Evolutionary conservation across 1,140 invertebrate genomes (phyloP).

Genomic region (Tetraneura akinire): DNA sequence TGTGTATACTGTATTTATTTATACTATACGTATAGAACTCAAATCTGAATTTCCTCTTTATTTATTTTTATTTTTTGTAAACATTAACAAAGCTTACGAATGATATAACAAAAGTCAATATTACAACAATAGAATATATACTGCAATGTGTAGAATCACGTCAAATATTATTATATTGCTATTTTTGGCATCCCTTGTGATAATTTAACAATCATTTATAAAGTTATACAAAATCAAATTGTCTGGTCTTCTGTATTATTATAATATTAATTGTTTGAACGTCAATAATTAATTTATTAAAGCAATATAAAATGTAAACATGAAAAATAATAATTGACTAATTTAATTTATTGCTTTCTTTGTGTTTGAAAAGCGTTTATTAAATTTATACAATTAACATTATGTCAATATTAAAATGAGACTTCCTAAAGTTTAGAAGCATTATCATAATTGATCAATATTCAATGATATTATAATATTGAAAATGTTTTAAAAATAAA

Average conservation of each 20-base stretch:
- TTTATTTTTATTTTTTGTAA: not conserved
- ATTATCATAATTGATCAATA: no score
- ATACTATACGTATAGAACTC: not conserved
- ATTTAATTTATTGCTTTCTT: not conserved
- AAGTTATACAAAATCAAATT: not conserved
- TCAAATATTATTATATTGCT: not conserved
- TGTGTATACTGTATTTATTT: not conserved
- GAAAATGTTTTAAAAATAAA: no score
- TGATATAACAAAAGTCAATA: not conserved
- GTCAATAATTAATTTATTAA: conserved; percentile 3
- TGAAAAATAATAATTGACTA: not conserved
- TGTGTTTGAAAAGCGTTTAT: no score
- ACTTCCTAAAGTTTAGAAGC: no score
- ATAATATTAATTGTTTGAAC: not conserved
- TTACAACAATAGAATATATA: not conserved
- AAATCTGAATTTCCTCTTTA: not conserved
- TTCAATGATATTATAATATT: no score
- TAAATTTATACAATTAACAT: no score
- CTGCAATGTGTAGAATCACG: not conserved
- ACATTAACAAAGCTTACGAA: not conserved
- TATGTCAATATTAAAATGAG: no score
- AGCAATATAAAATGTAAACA: not conserved
- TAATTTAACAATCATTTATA: not conserved
- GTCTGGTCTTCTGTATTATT: not conserved
- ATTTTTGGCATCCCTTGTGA: no score